Conservation (phyloP, 2,113 vertebrate species). For the Crocuta crocuta region DNA sequence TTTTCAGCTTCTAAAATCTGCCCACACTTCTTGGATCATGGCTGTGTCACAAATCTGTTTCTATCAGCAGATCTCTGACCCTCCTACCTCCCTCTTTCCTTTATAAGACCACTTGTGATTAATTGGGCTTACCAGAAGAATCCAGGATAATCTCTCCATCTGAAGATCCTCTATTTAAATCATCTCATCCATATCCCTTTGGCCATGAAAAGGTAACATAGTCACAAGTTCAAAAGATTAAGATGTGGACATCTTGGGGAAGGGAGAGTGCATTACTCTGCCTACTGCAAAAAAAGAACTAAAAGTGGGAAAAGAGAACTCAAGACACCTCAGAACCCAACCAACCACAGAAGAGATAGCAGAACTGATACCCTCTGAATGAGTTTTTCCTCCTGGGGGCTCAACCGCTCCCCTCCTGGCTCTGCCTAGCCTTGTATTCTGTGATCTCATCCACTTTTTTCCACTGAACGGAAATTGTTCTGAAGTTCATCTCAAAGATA, state of each 20-base stretch:
- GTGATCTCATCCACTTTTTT: conserved; percentile 10
- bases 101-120: neutral
- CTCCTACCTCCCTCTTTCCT: neutral
- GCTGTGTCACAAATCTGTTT: neutral
- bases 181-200: neutral
- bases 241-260: neutral
- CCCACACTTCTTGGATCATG: neutral
- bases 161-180: neutral
- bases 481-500: conserved; percentile 64
- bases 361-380: neutral
- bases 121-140: neutral
- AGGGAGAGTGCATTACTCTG: neutral
- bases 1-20: neutral
- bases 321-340: neutral
- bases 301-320: neutral
- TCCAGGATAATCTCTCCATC: neutral
- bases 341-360: neutral
- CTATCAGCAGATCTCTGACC: neutral
- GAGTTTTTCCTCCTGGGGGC: neutral
- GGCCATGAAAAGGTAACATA: neutral
- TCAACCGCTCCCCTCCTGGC: neutral
- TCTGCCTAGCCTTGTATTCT: neutral
- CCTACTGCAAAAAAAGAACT: neutral
- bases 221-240: neutral
- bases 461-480: neutral